phyloP scores from a whole-genome alignment of 2,888 invertebrate genomes.

The Uloborus plumipes region DNA sequence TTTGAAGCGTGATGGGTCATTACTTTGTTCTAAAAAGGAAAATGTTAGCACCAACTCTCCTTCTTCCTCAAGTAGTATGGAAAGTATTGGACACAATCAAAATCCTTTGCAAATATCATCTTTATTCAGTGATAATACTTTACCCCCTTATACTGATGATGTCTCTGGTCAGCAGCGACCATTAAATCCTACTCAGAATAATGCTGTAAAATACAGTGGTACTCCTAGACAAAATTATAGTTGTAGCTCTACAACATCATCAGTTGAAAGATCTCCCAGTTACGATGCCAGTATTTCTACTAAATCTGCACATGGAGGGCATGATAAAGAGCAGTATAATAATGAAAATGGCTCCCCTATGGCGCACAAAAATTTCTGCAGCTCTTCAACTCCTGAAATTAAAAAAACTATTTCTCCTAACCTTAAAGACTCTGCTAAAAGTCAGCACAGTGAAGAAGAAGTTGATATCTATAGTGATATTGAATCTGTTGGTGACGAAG shows the following conservation, averaged over 20 bases:
- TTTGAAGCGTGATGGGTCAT: conserved; percentile 71
- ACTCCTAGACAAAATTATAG: conserved; percentile 30
- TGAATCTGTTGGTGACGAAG: conserved; percentile 71
- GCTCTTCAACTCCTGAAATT: conserved; percentile 25
- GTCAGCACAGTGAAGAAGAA: conserved; percentile 70
- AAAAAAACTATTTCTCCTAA: conserved; percentile 26
- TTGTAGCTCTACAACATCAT: conserved; percentile 37
- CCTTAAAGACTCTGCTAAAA: conserved; percentile 30
- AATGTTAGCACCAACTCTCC: conserved; percentile 20
- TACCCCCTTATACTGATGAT: conserved; percentile 25
- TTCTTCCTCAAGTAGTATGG: conserved; percentile 18
- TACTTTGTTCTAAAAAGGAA: conserved; percentile 48
- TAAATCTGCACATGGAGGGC: conserved; percentile 11
- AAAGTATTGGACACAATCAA: conserved; percentile 16
- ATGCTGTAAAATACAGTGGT: conserved; percentile 31
- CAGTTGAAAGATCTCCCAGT: conserved; percentile 24
- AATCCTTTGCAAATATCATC: conserved; percentile 28
- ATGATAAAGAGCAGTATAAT: conserved; percentile 34
- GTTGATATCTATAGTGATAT: conserved; percentile 78
- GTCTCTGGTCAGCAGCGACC: conserved; percentile 41
- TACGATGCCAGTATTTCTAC: conserved; percentile 16
- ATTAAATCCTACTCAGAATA: conserved; percentile 46
- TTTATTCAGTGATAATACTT: conserved; percentile 12
- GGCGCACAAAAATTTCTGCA: conserved; percentile 30
- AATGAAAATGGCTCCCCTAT: conserved; percentile 36